Base-by-base conservation (phyloP, 1,140 invertebrate genomes). In the Leptinotarsa texana region DNA sequence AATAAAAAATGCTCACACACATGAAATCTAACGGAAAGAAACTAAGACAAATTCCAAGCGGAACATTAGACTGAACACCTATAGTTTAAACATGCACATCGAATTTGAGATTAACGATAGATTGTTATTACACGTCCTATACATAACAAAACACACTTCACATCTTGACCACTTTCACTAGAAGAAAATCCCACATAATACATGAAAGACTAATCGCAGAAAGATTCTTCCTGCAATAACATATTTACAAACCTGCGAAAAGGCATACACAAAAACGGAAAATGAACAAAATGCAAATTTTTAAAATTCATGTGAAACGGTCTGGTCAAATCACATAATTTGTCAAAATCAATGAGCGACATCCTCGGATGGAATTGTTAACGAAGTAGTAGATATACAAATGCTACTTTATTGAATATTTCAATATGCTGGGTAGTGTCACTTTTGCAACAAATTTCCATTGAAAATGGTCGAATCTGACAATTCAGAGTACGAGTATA, bases 41-140 rank as follows among this genome's bases (percentile, higher is more conserved):
- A 74, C 49, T 74, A 74, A 69, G n/a, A 57, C 21, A 69, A 69
- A 69, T 69, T 74, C 57, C 66, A 69, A 51, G 51, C 15, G 42
- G 17, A 74, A 74, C 13, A 27, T 48, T 65, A 57, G 18, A 47
- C 51, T 51, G 42, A 68, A 57, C 49, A 69, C n/a, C 51, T 65
- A 74, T 47, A 73, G n/a, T 49, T n/a, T 33, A 74, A 69, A 69
- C 57, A 69, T 69, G 66, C 49, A 69, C 63, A 49, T 42, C 15
- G 22, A 57, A 51, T 61, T 69, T 63, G 18, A 74, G 73, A 74
- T 74, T 74, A 74, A 74, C 73, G 73, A 74, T 74, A 74, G 73
- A 74, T 74, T 24, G 47, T 61, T 69, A 69, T 21, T 27, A 61
- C 48, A 65, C 18, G 18, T 66, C 57, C 21, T 42, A 42, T 18